phyloP scores from a whole-genome alignment of 2,888 invertebrate genomes.

The Epirrita christyi region DNA sequence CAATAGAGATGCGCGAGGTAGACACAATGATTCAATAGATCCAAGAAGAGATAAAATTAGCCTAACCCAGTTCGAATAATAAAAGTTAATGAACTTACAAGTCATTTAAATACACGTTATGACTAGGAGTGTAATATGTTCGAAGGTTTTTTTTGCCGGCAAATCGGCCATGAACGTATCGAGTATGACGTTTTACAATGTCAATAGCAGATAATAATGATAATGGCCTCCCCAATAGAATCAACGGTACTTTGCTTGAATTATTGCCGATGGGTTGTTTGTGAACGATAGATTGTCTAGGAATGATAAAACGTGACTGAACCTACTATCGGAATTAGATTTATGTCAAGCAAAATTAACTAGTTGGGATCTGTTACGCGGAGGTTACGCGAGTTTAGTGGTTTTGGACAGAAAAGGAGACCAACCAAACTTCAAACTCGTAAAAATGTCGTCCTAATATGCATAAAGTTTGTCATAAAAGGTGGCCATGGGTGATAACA shows the following conservation, averaged over 20 bases:
- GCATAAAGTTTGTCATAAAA: not conserved
- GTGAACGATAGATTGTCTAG: slow-evolving; percentile 22
- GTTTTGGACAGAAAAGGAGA: not conserved
- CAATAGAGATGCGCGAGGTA: slow-evolving; percentile 29
- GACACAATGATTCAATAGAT: slow-evolving; percentile 34
- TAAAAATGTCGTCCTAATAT: not conserved
- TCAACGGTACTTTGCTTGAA: slow-evolving; percentile 63
- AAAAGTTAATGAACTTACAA: slow-evolving; percentile 46
- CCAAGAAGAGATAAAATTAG: slow-evolving; percentile 43
- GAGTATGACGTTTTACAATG: slow-evolving; percentile 52
- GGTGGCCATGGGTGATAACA: slow-evolving; percentile 5
- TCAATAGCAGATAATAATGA: slow-evolving; percentile 58
- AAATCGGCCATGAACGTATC: slow-evolving; percentile 44
- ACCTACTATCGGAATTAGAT: slow-evolving; percentile 23
- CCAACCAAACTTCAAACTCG: not conserved
- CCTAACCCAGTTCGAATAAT: slow-evolving; percentile 40
- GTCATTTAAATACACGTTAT: slow-evolving; percentile 11
- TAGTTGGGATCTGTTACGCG: not conserved
- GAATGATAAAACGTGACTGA: slow-evolving; percentile 33
- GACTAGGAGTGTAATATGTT: slow-evolving; percentile 18
- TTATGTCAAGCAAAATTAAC: slow-evolving; percentile 23
- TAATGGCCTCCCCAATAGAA: slow-evolving; percentile 54
- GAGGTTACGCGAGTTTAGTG: no score
- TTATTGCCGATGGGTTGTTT: slow-evolving; percentile 50
- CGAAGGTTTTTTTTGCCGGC: slow-evolving; percentile 37